Percentiles rank a stretch among this genome's conserved stretches.
phyloP scores from a whole-genome alignment of 2,888 invertebrate species.

The Silvanus unidentatus region DNA sequence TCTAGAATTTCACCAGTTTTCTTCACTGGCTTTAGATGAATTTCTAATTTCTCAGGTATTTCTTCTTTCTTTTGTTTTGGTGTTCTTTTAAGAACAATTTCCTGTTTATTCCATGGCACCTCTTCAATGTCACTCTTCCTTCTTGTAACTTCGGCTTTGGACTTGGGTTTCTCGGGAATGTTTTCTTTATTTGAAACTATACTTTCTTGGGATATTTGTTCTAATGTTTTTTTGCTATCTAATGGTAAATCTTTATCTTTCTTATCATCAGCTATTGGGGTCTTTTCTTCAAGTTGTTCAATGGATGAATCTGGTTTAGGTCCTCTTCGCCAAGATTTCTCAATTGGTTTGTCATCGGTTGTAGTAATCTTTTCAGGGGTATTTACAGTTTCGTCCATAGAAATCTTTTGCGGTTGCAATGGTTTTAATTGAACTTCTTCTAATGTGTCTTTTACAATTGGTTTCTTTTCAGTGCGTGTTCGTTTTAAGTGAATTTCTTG shows the following conservation, averaged over 20 bases:
- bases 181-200: neutral
- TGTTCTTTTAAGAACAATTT: constrained; percentile 48
- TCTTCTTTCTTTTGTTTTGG: constrained; percentile 46
- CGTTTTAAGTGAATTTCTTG: constrained; percentile 53
- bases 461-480: constrained; percentile 39
- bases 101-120: constrained; percentile 55
- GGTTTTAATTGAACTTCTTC: constrained; percentile 26
- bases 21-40: constrained; percentile 6
- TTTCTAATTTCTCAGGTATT: constrained; percentile 32
- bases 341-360: neutral
- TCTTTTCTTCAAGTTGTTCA: constrained; percentile 18
- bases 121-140: constrained; percentile 46
- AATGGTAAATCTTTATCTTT: constrained; percentile 12
- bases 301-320: constrained; percentile 37
- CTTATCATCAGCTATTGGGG: constrained; percentile 1
- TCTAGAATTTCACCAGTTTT: constrained; percentile 25
- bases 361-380: neutral
- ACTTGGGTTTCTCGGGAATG: constrained; percentile 25
- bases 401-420: no score
- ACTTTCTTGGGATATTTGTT: neutral
- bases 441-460: constrained; percentile 34
- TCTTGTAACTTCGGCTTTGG: no score
- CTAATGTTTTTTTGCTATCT: constrained; percentile 3
- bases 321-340: constrained; percentile 5
- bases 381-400: neutral